Conservation (phyloP, 2,113 vertebrate genomes). For the Gasterosteus nipponicus region DNA sequence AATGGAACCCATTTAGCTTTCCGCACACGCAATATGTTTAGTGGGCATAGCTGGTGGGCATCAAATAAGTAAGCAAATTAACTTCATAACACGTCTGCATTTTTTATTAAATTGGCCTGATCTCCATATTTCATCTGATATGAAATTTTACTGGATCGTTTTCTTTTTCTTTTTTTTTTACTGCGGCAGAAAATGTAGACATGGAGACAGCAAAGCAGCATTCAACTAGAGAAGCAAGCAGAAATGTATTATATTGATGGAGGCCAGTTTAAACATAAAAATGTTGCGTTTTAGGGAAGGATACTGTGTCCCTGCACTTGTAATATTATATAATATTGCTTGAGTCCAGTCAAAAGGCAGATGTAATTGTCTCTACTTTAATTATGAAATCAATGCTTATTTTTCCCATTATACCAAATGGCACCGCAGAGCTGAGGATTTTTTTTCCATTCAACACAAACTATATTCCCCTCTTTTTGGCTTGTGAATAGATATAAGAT, state of each 20-base stretch:
- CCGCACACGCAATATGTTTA: neutral
- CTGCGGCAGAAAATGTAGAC: neutral
- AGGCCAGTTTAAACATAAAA: neutral
- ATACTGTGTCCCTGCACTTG: neutral
- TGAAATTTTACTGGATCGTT: neutral
- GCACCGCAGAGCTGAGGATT: neutral
- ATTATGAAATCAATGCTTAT: constrained; percentile 3
- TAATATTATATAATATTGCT: neutral
- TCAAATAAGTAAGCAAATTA: constrained; percentile 21
- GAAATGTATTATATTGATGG: neutral
- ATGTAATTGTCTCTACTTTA: neutral
- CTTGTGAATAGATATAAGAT: constrained; percentile 16
- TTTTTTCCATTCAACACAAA: constrained; percentile 5
- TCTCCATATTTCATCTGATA: constrained; percentile 2
- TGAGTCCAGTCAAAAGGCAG: neutral
- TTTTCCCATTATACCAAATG: neutral
- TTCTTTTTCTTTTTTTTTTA: constrained; percentile 10
- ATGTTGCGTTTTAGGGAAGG: neutral
- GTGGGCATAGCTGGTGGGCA: neutral
- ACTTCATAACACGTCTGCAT: constrained; percentile 10
- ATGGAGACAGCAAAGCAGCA: neutral
- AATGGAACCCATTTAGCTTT: constrained; percentile 3
- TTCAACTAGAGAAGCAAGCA: neutral
- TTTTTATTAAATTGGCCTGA: constrained; percentile 7
- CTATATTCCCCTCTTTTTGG: constrained; percentile 4